Percentiles rank a stretch among this genome's conserved stretches.
phyloP scores from a whole-genome alignment of 2,797 vertebrate species.

The Presbytis comata region DNA sequence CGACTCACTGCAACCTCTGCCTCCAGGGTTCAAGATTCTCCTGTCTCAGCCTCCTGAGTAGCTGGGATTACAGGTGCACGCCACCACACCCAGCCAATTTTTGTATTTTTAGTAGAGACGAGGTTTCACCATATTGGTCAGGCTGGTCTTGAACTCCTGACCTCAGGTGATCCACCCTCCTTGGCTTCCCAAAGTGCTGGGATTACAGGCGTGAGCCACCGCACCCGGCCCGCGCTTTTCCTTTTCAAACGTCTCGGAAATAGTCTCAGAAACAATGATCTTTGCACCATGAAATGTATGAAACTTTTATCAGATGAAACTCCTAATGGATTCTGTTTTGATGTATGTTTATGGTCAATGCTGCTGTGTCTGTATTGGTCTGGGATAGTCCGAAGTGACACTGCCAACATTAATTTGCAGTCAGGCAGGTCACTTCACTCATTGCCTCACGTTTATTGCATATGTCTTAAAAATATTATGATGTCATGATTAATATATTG shows the following conservation, averaged over 20 bases:
- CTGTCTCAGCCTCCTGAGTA: no score
- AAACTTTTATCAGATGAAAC: not conserved
- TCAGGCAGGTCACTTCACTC: not conserved
- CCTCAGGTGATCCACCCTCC: no score
- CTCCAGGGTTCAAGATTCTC: no score
- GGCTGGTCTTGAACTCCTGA: no score
- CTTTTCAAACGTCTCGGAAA: not conserved
- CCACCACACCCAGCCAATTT: no score
- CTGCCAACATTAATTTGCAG: not conserved
- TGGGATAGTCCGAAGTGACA: not conserved
- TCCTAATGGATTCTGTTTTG: not conserved
- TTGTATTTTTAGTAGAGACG: no score
- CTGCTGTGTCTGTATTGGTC: not conserved
- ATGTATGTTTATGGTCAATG: rapidly evolving
- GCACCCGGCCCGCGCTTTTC: not conserved
- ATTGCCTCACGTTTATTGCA: not conserved
- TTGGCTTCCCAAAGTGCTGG: no score
- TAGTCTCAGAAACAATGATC: not conserved
- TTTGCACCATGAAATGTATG: not conserved
- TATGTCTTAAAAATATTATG: not conserved
- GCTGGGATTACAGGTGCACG: rapidly evolving
- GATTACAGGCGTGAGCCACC: no score
- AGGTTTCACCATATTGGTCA: no score
- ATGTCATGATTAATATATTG: not conserved
- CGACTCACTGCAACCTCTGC: no score